Evolutionary conservation across 2,113 vertebrate species (phyloP), one percentile per base, ranked within the genome.

Genomic region (Toxotes jaculatrix): DNA sequence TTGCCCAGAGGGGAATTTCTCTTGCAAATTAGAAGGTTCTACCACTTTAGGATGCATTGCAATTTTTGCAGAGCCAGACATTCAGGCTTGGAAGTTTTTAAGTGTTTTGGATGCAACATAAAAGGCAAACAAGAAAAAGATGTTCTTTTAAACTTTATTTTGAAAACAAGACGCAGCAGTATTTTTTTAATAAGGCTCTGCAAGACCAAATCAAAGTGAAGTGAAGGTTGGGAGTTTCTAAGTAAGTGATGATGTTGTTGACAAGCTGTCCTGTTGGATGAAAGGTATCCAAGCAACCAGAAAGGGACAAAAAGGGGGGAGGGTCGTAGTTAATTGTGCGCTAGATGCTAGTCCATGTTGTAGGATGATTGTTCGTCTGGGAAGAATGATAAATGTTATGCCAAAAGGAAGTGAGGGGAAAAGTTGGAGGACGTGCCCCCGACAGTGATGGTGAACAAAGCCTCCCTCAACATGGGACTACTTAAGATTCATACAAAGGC

Each of bases 251-350:
- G 90, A 92, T 87, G 85, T 84, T 90, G 88, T 93, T 92, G 91
- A 94, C 88, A 82, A 92, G 90, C 84, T 84, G 82, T 83, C 51
- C 40, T 27, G 16, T 63, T 32, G 87, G 89, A 90, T 94, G 90
- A 95, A 93, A 92, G 83, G 92, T 95, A 94, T 95, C 93, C 89
- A 81, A 88, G 94, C 95, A 96, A 95, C 93, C 79, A 66, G 85
- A 43, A 73, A 79, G 80, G 49, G 84, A 83, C 79, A 77, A 77
- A 84, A 67, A 63, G 74, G 61, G 86, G 80, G 82, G 87, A n/a
- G 38, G 89, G 91, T 34, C 68, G 89, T 71, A 76, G 68, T 74
- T 90, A 75, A 94, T 96, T 96, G 94, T 95, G 88, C 62, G 68
- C 64, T 87, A 0, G 91, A 75, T 90, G 83, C 92, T 87, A 60